These are phyloP conservation scores for Drosophila mulleri DNA, from an alignment of 2,888 invertebrate species.

Conservation along the genomic window DNA sequence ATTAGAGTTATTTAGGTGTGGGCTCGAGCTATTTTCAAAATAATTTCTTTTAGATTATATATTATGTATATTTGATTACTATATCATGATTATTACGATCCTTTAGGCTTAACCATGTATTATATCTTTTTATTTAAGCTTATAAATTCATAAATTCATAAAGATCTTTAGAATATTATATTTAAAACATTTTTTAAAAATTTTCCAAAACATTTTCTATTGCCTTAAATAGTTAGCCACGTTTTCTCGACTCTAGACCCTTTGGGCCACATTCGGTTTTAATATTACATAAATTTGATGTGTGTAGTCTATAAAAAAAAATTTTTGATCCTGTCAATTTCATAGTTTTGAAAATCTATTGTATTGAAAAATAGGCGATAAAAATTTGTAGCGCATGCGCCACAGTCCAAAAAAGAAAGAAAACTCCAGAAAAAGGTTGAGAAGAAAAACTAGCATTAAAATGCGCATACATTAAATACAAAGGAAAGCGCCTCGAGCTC, in stretches of 20 bases:
- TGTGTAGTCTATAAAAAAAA: slow-evolving; percentile 62
- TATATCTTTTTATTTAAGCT: no score
- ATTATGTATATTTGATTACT: no score
- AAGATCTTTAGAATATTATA: no score
- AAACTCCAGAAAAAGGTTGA: background rate
- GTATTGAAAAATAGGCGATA: slow-evolving; percentile 27
- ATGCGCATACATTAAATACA: slow-evolving; percentile 65
- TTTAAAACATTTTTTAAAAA: no score
- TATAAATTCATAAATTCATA: no score
- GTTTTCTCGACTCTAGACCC: background rate
- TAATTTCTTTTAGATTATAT: background rate
- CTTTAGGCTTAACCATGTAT: background rate
- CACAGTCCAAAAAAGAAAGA: slow-evolving; percentile 23
- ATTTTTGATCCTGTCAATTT: slow-evolving; percentile 46
- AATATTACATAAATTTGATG: slow-evolving; percentile 49
- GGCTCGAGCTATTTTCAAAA: background rate
- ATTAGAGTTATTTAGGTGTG: background rate
- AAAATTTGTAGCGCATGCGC: slow-evolving; percentile 70
- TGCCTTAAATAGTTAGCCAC: no score
- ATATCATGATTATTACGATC: background rate
- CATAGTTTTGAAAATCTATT: slow-evolving; percentile 41
- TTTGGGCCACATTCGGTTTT: background rate
- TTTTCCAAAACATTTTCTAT: no score
- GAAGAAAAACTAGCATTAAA: slow-evolving; percentile 31
- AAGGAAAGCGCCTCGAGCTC: slow-evolving; percentile 41